Conservation (phyloP, 2,888 invertebrate species). For the Cactoblastis cactorum region DNA sequence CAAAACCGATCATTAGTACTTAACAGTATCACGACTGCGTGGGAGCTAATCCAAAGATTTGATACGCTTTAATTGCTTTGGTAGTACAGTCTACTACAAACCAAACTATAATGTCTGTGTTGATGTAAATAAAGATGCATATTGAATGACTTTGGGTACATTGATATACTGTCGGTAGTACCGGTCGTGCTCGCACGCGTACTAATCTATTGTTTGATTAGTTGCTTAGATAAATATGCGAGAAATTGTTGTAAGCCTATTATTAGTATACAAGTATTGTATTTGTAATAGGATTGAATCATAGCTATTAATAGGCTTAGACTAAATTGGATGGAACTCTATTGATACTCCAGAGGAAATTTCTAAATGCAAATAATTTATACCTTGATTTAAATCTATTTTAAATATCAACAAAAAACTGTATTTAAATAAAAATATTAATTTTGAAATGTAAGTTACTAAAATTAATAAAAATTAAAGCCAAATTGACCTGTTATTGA, state of each 20-base stretch:
- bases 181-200: slow-evolving; percentile 6
- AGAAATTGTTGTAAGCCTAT: slow-evolving; percentile 9
- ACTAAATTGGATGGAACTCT: no score
- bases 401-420: no score
- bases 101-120: background rate
- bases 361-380: no score
- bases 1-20: slow-evolving; percentile 58
- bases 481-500: no score
- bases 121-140: background rate
- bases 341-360: no score
- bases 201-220: slow-evolving; percentile 10
- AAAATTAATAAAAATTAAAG: no score
- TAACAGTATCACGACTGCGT: slow-evolving; percentile 52
- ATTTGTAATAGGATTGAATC: slow-evolving; percentile 19
- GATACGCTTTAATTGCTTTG: slow-evolving; percentile 35
- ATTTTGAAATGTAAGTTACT: no score
- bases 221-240: slow-evolving; percentile 9
- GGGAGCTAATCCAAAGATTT: slow-evolving; percentile 44
- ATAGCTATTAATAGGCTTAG: slow-evolving; percentile 11
- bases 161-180: slow-evolving; percentile 4
- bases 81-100: slow-evolving; percentile 9
- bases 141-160: background rate
- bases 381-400: no score
- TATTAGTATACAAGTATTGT: slow-evolving; percentile 5
- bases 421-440: no score